Conservation (phyloP, 2,888 invertebrate species). For the Cryptus viduatorius region DNA sequence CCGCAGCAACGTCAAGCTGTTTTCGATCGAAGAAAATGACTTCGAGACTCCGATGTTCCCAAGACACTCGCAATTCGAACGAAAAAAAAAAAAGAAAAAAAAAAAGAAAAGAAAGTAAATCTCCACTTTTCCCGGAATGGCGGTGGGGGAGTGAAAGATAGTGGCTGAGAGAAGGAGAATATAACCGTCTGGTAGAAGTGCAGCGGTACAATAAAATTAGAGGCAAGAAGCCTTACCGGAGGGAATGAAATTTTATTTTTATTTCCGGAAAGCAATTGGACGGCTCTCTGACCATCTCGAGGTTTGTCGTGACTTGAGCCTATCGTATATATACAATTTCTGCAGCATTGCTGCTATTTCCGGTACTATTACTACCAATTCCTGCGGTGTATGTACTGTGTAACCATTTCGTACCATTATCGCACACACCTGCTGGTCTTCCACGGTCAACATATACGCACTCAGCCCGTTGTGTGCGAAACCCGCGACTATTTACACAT, state of each 20-base stretch:
- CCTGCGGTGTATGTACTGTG: constrained; percentile 11
- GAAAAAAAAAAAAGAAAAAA: constrained; percentile 43
- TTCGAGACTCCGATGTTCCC: no score
- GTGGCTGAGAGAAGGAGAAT: neutral
- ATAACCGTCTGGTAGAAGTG: constrained; percentile 8
- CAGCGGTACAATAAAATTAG: constrained; percentile 78
- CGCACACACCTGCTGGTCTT: constrained; percentile 46
- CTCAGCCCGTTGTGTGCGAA: neutral
- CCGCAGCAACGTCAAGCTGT: neutral
- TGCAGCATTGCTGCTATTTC: neutral
- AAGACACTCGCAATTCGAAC: neutral
- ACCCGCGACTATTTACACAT: constrained; percentile 48
- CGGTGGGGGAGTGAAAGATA: neutral
- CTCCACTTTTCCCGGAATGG: neutral
- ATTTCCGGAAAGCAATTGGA: constrained; percentile 67
- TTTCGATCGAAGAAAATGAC: neutral
- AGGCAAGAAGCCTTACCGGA: constrained; percentile 72
- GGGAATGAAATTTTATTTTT: constrained; percentile 82
- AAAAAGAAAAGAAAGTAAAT: constrained; percentile 46
- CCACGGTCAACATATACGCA: constrained; percentile 44
- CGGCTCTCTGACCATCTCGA: constrained; percentile 44
- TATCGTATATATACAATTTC: constrained; percentile 14
- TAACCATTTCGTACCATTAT: constrained; percentile 54
- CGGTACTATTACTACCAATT: neutral
- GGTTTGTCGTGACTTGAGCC: constrained; percentile 35